Conservation (phyloP, 2,797 vertebrate genomes). For the Hyperoplus lanceolatus region DNA sequence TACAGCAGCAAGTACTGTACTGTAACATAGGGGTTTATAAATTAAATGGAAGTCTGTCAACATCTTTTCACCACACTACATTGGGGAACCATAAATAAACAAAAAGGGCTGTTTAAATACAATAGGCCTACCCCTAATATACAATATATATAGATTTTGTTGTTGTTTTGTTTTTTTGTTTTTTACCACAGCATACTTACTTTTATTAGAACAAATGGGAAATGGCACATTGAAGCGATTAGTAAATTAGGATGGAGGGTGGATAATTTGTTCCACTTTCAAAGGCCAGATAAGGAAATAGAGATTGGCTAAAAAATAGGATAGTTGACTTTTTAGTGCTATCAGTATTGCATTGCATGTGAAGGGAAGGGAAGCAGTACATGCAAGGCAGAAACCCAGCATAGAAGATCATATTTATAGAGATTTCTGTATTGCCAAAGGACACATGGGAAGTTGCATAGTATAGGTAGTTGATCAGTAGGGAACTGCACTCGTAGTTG, state of each 20-base stretch:
- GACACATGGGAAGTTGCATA: slow-evolving; percentile 15
- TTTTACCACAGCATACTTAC: slow-evolving; percentile 16
- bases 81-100: background rate
- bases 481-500: background rate
- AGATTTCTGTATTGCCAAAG: slow-evolving; percentile 11
- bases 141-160: background rate
- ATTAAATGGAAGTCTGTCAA: slow-evolving; percentile 41
- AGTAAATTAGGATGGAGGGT: background rate
- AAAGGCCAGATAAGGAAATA: slow-evolving; percentile 9
- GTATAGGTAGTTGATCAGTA: slow-evolving; percentile 26
- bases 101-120: background rate
- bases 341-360: slow-evolving; percentile 4
- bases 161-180: no score
- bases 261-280: slow-evolving; percentile 7
- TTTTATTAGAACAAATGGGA: background rate
- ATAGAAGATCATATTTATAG: slow-evolving; percentile 16
- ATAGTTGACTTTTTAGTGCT: slow-evolving; percentile 23
- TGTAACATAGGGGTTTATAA: slow-evolving; percentile 4
- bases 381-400: slow-evolving; percentile 4
- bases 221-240: slow-evolving; percentile 11
- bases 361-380: slow-evolving; percentile 26
- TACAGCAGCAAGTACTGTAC: slow-evolving; percentile 13
- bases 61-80: slow-evolving; percentile 28
- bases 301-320: slow-evolving; percentile 10
- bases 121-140: background rate